Base-by-base conservation (phyloP, 2,797 vertebrate genomes). In the Natrix natrix region DNA sequence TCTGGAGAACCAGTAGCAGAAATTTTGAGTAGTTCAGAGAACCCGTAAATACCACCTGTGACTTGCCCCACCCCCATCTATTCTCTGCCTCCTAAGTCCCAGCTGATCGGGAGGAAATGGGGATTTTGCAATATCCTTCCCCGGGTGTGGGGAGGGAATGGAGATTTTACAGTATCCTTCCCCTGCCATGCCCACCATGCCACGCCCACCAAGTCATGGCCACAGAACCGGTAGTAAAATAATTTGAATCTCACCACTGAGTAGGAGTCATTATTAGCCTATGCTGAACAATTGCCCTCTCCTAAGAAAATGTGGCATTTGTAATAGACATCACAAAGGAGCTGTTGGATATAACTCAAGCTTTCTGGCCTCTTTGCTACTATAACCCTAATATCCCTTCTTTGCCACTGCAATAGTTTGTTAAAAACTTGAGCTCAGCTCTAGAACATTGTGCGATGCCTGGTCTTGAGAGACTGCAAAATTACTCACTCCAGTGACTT, bases 401-500 rank as follows among this genome's bases (percentile, higher is more conserved):
- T 17, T 55, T 32, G 52, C 11, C 59, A 4, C 10, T 37, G 43
- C 22, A 88, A 61, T 12, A 54, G 2, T 14, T 63, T 61, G 43
- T 13, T 22, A 20, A 88, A n/a, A 83, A 60, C 22, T 22, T 74
- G 86, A 86, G 4, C 22, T 69, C 37, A 37, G 43, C 55, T 26
- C 55, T 13, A 56, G 16, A 37, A 32, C 10, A 17, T 26, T 78
- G 48, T 43, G 32, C 0, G 3, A 1, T 61, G 63, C 13, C 26
- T 54, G 7, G 55, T 55, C 17, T 24, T 52, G 48, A 26, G 13
- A 28, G n/a, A 43, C 16, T 14, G 17, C 2, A 13, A 83, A 52
- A 74, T 8, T 60, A 20, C 89, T 8, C 0, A 32, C 5, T 87
- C 66, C 3, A 0, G 92, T 43, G 48, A 0, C 0, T n/a, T 0